Percentiles rank a stretch among this genome's conserved stretches.
phyloP scores from a whole-genome alignment of 2,113 vertebrate genomes.

The Pygathrix nemaeus region DNA sequence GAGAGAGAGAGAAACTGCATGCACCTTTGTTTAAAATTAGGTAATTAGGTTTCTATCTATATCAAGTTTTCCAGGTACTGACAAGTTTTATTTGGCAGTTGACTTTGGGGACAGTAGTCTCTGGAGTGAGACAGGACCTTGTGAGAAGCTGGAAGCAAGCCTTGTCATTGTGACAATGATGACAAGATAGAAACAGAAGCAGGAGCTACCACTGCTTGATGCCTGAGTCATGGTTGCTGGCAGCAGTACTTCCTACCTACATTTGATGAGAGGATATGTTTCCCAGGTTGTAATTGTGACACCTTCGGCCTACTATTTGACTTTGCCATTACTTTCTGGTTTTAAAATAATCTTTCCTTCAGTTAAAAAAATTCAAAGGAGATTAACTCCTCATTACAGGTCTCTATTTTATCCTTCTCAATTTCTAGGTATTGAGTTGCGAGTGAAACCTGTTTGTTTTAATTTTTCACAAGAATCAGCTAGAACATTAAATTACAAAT shows the following conservation, averaged over 20 bases:
- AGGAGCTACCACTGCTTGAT: neutral
- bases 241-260: neutral
- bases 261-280: neutral
- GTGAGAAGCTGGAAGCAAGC: neutral
- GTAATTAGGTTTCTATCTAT: neutral
- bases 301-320: neutral
- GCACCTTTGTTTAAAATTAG: neutral
- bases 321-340: neutral
- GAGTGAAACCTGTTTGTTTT: constrained; percentile 1
- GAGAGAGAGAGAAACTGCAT: too few relatives aligned
- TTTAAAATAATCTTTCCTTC: neutral
- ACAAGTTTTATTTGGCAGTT: neutral
- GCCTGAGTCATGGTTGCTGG: neutral
- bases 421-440: neutral
- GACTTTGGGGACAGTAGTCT: neutral
- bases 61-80: neutral
- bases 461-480: constrained; percentile 1
- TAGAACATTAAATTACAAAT: constrained; percentile 23
- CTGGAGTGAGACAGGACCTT: neutral
- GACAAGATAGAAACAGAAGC: neutral
- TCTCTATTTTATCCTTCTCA: neutral
- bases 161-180: constrained; percentile 13
- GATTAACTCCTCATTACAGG: neutral
- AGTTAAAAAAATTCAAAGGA: neutral
- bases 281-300: neutral